Conservation (phyloP, 37 sponge, comb jelly and placozoan genomes). For the Aphrocallistes beatrix region DNA sequence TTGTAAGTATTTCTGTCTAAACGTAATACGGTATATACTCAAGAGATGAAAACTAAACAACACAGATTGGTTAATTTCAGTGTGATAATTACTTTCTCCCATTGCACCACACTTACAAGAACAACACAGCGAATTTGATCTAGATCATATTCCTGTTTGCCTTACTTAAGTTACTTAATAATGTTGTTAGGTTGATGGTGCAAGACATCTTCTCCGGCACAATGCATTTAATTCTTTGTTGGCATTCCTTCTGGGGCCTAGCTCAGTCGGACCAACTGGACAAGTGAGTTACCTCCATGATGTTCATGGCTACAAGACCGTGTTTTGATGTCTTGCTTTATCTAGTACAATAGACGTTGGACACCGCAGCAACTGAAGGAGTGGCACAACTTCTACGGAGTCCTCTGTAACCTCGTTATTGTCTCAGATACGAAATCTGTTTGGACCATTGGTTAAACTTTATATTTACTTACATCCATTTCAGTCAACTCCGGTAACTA, state of each 20-base stretch:
- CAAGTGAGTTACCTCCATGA: background rate
- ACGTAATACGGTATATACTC: no score
- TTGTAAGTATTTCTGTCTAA: no score
- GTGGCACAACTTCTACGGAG: conserved; percentile 21
- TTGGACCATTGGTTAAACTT: background rate
- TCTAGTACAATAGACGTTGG: background rate
- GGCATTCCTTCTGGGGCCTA: background rate
- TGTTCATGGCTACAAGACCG: no score
- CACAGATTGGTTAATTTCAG: no score
- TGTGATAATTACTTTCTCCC: no score
- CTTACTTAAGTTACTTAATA: no score
- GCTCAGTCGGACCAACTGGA: conserved; percentile 2
- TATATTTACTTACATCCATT: background rate
- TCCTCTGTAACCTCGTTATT: conserved; percentile 5
- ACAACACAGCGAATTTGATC: no score
- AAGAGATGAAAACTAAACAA: no score
- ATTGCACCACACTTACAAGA: no score
- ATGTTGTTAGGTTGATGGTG: background rate
- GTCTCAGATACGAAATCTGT: background rate
- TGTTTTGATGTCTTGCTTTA: no score
- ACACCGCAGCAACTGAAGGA: conserved; percentile 7
- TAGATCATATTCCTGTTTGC: no score
- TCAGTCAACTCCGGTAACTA: no score
- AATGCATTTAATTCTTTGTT: conserved; percentile 1
- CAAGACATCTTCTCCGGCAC: background rate